phyloP scores from a whole-genome alignment of 2,888 invertebrate genomes.

The Bombylius major region DNA sequence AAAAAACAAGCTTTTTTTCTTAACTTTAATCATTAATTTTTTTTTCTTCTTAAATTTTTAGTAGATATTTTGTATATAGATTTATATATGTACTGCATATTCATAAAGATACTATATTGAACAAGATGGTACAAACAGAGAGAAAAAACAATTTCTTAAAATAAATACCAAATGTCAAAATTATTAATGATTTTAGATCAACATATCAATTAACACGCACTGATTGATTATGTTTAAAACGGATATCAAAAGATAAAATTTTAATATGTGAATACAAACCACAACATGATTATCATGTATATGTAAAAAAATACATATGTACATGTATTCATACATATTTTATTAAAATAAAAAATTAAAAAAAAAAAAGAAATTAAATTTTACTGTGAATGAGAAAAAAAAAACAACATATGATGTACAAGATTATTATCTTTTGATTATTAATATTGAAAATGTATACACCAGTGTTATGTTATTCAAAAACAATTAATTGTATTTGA shows the following conservation, averaged over 20 bases:
- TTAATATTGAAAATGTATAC: neutral
- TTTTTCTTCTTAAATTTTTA: too few relatives aligned
- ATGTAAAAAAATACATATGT: too few relatives aligned
- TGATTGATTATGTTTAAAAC: constrained; percentile 6
- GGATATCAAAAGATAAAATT: neutral
- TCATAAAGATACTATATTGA: neutral
- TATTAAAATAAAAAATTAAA: too few relatives aligned
- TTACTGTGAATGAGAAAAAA: too few relatives aligned
- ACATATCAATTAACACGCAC: constrained; percentile 9
- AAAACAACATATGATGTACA: neutral
- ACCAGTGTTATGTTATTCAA: neutral
- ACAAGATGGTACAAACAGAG: neutral
- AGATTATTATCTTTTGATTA: neutral
- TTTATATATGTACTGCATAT: neutral
- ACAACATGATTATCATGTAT: too few relatives aligned
- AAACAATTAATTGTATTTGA: neutral
- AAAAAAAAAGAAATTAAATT: too few relatives aligned
- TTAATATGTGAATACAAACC: neutral
- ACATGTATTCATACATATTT: too few relatives aligned
- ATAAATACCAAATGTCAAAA: constrained; percentile 7
- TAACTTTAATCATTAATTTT: too few relatives aligned
- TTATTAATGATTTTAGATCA: constrained; percentile 4
- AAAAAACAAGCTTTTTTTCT: too few relatives aligned
- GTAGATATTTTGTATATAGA: too few relatives aligned
- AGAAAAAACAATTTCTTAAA: neutral